Evolutionary conservation across 2,797 vertebrate genomes (phyloP), one percentile per base, ranked within the genome.

Genomic region (Pteropus rufus): DNA sequence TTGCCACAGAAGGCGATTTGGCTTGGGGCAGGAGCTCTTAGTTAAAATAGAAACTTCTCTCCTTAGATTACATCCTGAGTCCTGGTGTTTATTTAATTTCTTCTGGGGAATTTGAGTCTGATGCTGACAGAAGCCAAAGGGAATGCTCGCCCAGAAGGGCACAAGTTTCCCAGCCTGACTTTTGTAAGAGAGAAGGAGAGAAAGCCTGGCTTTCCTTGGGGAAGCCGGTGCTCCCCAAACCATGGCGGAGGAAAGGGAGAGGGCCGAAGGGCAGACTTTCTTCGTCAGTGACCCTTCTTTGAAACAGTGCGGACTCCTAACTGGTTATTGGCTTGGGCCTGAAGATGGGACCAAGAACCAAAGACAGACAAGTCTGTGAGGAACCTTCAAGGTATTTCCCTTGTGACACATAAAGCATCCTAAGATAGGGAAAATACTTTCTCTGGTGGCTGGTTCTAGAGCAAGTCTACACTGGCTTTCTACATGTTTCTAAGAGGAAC

Each of bases 1-100:
- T 91, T 54, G 39, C 79, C 87, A 73, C 93, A 62, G 85, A 79
- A 94, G 84, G 75, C 56, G 65, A 72, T 64, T 76, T 92, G 83
- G 92, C 29, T 60, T 49, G 65, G 18, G 26, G 85, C 58, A 83
- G 56, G 62, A 92, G 60, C 64, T 65, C 85, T 84, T 49, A 39
- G 65, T 69, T 95, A 79, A 95, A 95, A 89, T 49, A 92, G 65
- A 96, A 89, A 95, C 56, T 26, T 85, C 62, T 89, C 52, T 92
- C 87, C 67, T 96, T 94, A 80, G 87, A 89, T 93, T 80, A 60
- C 52, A 82, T 95, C 41, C 87, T 83, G 23, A 81, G 49, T 76
- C 76, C 75, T 54, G 56, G 56, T 83, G 81, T 96, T 93, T 93
- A 77, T 89, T 85, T 72, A 65, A 31, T 72, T 95, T 93, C 69